Percentiles rank a stretch among this genome's conserved stretches.
These are phyloP conservation scores for Nibea coibor DNA, from an alignment of 2,113 vertebrate species.

Conservation along the genomic window DNA sequence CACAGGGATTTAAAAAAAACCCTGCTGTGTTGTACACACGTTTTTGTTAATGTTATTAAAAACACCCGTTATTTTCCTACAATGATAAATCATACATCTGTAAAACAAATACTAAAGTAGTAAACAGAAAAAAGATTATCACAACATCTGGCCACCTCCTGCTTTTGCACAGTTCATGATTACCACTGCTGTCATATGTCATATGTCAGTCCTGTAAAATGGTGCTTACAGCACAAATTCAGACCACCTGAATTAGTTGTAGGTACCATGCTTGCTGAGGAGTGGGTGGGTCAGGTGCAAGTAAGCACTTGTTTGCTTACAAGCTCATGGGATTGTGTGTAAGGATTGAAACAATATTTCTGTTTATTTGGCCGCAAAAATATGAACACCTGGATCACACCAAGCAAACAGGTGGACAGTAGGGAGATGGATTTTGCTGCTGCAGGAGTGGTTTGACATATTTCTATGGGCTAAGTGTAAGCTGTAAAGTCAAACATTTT, in stretches of 20 bases:
- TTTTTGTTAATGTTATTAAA: background rate
- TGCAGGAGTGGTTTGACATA: background rate
- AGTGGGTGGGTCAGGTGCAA: too few species aligned
- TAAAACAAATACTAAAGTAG: too few species aligned
- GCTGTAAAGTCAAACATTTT: background rate
- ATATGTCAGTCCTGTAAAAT: background rate
- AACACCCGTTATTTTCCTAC: background rate
- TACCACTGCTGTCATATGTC: background rate
- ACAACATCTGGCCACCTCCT: background rate
- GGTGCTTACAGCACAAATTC: background rate
- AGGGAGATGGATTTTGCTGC: background rate
- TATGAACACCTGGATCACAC: too few species aligned
- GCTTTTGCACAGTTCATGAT: background rate
- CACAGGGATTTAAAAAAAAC: too few species aligned
- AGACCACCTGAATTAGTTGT: background rate
- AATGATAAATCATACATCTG: background rate
- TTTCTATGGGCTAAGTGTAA: background rate
- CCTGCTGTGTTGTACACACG: too few species aligned
- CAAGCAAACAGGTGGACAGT: too few species aligned
- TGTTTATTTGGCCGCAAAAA: background rate
- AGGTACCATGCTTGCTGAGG: background rate
- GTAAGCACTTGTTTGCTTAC: background rate
- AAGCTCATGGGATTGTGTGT: too few species aligned
- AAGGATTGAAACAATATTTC: background rate
- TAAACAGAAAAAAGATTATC: background rate